Evolutionary conservation across 2,113 vertebrate genomes (phyloP).

Genomic region (Scomber japonicus): DNA sequence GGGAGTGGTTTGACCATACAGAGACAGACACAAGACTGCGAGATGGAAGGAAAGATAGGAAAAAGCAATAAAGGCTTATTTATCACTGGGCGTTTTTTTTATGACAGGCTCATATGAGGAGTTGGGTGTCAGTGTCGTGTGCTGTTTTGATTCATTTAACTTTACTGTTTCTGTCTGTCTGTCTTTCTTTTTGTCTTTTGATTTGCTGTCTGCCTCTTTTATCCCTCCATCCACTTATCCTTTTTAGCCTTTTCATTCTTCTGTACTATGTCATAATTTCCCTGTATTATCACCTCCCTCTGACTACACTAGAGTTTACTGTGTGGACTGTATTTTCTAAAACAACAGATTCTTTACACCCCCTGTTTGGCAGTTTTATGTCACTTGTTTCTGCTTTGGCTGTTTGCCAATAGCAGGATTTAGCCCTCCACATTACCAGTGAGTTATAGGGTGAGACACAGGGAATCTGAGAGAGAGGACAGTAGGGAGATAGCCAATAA

Average conservation of each 20-base stretch:
- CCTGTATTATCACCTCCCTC: constrained; percentile 21
- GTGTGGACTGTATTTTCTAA: constrained; percentile 8
- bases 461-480: constrained; percentile 19
- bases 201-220: constrained; percentile 8
- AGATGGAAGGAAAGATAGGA: constrained; percentile 65
- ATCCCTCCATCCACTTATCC: constrained; percentile 7
- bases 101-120: constrained; percentile 43
- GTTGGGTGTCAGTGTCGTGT: constrained; percentile 10
- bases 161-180: neutral
- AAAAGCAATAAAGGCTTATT: constrained; percentile 67
- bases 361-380: constrained; percentile 7
- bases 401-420: constrained; percentile 33
- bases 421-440: constrained; percentile 31
- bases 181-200: constrained; percentile 2
- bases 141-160: constrained; percentile 8
- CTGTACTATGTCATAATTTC: neutral
- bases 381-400: constrained; percentile 14
- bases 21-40: constrained; percentile 4
- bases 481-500: constrained; percentile 44
- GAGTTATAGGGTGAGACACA: constrained; percentile 33
- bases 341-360: constrained; percentile 33
- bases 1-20: constrained; percentile 56
- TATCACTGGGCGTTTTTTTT: constrained; percentile 55
- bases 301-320: constrained; percentile 14
- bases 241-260: neutral